Evolutionary conservation across 2,888 invertebrate species (phyloP).

Genomic region (Lymantria dispar): DNA sequence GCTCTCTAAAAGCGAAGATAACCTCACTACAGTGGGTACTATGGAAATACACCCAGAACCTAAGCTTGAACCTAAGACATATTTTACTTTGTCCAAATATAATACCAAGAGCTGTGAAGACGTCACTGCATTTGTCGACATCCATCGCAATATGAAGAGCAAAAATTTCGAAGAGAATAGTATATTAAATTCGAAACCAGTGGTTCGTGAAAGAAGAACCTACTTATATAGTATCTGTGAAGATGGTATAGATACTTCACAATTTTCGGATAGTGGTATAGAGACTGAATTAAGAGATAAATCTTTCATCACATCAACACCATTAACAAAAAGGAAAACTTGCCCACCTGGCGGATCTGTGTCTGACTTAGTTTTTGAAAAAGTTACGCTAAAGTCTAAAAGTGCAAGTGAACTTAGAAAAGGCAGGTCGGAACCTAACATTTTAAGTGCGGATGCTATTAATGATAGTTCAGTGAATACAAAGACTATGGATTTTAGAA

Average conservation of each 20-base stretch:
- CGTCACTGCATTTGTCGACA: slow-evolving; percentile 65
- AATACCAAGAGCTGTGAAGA: slow-evolving; percentile 72
- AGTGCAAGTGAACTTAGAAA: slow-evolving; percentile 61
- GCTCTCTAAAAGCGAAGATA: slow-evolving; percentile 70
- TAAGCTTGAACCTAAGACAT: slow-evolving; percentile 38
- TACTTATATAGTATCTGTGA: slow-evolving; percentile 64
- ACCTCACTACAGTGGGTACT: slow-evolving; percentile 58
- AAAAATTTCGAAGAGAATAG: slow-evolving; percentile 69
- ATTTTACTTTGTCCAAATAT: slow-evolving; percentile 59
- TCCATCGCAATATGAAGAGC: slow-evolving; percentile 61
- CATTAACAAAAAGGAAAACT: slow-evolving; percentile 62
- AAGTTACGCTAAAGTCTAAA: slow-evolving; percentile 52
- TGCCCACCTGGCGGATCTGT: slow-evolving; percentile 57
- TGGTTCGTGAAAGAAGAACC: slow-evolving; percentile 39
- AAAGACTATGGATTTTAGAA: slow-evolving; percentile 61
- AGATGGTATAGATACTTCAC: slow-evolving; percentile 45
- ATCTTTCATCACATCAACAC: slow-evolving; percentile 66
- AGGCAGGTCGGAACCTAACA: slow-evolving; percentile 68
- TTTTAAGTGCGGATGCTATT: slow-evolving; percentile 48
- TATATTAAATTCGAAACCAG: slow-evolving; percentile 62
- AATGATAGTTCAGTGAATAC: slow-evolving; percentile 43
- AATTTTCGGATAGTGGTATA: slow-evolving; percentile 60
- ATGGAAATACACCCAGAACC: slow-evolving; percentile 60
- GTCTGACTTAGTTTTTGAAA: slow-evolving; percentile 61
- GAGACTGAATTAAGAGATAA: slow-evolving; percentile 53